Conservation (phyloP, 2,113 vertebrate species). For the Pipa parva region DNA sequence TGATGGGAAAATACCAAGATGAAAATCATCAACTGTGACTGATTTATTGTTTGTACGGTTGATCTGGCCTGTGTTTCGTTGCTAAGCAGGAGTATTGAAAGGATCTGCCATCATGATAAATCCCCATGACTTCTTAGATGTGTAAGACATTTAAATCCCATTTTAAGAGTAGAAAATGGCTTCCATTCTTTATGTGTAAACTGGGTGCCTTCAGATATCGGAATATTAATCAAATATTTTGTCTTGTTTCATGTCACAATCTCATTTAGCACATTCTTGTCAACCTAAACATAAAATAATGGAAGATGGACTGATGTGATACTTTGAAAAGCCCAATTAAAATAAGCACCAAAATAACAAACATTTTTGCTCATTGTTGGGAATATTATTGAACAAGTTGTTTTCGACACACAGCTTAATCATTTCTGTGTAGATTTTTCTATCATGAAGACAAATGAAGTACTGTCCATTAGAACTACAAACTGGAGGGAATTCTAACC, state of each 20-base stretch:
- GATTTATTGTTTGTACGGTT: too few relatives aligned
- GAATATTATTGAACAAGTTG: background rate
- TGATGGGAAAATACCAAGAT: too few relatives aligned
- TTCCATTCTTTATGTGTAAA: too few relatives aligned
- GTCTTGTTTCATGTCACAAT: background rate
- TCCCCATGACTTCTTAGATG: too few relatives aligned
- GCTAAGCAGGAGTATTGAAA: background rate
- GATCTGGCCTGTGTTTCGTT: background rate
- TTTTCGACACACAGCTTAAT: background rate
- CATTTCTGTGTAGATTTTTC: background rate
- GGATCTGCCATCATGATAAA: background rate
- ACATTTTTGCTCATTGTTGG: background rate
- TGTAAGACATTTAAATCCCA: background rate
- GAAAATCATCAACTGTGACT: too few relatives aligned
- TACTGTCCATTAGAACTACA: too few relatives aligned
- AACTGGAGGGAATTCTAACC: too few relatives aligned
- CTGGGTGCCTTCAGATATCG: too few relatives aligned
- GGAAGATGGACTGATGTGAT: background rate
- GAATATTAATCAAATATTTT: background rate
- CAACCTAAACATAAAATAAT: background rate
- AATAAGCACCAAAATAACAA: background rate
- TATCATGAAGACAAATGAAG: background rate
- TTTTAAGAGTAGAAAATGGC: background rate
- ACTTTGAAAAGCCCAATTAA: background rate
- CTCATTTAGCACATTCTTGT: background rate